A percentile compares a stretch with the other conserved stretches of the same genome.
These are phyloP conservation scores for Melopsittacus undulatus DNA, from an alignment of 2,797 vertebrate genomes.

Conservation along the genomic window DNA sequence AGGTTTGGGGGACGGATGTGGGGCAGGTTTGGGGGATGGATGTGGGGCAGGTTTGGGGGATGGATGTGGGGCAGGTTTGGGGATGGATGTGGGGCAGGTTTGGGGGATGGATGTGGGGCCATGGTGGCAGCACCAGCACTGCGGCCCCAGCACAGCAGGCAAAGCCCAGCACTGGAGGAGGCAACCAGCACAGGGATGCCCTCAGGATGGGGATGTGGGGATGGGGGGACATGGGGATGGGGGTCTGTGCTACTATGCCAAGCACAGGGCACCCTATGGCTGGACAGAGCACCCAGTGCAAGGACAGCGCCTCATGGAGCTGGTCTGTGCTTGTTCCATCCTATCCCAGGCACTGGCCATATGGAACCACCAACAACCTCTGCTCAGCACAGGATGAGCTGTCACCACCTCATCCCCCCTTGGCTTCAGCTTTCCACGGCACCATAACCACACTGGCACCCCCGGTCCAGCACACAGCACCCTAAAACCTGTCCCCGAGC, in stretches of 20 bases:
- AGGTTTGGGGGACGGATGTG: too few relatives aligned
- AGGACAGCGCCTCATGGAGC: background rate
- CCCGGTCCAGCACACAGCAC: background rate
- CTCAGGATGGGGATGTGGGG: background rate
- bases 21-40: too few relatives aligned
- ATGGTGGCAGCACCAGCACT: background rate
- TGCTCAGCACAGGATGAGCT: background rate
- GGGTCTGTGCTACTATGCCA: background rate
- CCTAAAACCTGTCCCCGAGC: background rate
- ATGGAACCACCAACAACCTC: too few relatives aligned
- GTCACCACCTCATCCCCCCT: rapidly evolving
- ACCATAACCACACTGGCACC: background rate
- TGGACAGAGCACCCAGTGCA: background rate
- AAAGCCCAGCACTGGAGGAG: background rate
- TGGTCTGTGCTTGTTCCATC: too few relatives aligned
- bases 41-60: too few relatives aligned
- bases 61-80: background rate
- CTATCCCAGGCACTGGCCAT: background rate
- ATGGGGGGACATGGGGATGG: background rate
- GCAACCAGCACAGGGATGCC: background rate
- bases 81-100: background rate
- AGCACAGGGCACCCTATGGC: background rate
- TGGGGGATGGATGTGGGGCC: background rate
- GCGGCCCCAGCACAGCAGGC: background rate
- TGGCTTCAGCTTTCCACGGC: background rate